These are phyloP conservation scores for Parazoanthus darwini DNA, from an alignment of 92 coral and sea anemone species.

Conservation along the genomic window DNA sequence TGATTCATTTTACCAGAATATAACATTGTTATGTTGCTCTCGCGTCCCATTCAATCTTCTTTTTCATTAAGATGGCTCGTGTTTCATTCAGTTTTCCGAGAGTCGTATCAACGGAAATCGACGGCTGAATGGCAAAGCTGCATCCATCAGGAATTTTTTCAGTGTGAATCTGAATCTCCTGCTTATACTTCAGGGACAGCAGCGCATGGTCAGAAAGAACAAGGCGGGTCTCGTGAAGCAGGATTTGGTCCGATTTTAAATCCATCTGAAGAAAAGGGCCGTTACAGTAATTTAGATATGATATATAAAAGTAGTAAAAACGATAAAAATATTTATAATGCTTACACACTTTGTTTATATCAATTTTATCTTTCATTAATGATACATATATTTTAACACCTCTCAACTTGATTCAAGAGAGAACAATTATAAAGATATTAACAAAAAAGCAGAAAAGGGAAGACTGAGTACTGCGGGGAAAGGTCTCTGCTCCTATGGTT, in stretches of 20 bases:
- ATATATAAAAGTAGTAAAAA: too few species aligned
- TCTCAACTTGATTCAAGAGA: too few species aligned
- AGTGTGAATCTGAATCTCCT: not conserved
- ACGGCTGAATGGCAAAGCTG: not conserved
- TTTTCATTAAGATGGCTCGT: not conserved
- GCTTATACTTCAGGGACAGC: not conserved
- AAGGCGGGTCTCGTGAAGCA: not conserved
- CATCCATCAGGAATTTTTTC: not conserved
- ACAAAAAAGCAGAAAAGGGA: too few species aligned
- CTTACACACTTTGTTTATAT: too few species aligned
- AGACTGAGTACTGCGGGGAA: too few species aligned
- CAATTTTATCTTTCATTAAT: too few species aligned
- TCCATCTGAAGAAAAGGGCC: not conserved
- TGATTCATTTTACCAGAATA: not conserved
- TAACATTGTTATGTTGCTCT: conserved; percentile 1
- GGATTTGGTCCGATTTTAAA: conserved; percentile 1
- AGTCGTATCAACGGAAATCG: not conserved
- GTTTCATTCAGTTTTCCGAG: not conserved
- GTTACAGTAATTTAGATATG: too few species aligned
- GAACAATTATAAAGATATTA: too few species aligned
- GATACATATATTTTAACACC: too few species aligned
- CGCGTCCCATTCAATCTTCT: not conserved
- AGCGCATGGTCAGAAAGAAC: not conserved
- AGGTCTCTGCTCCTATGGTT: too few species aligned
- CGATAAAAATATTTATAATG: too few species aligned